Conservation (phyloP, 1,140 invertebrate species). For the Camponotus pennsylvanicus region DNA sequence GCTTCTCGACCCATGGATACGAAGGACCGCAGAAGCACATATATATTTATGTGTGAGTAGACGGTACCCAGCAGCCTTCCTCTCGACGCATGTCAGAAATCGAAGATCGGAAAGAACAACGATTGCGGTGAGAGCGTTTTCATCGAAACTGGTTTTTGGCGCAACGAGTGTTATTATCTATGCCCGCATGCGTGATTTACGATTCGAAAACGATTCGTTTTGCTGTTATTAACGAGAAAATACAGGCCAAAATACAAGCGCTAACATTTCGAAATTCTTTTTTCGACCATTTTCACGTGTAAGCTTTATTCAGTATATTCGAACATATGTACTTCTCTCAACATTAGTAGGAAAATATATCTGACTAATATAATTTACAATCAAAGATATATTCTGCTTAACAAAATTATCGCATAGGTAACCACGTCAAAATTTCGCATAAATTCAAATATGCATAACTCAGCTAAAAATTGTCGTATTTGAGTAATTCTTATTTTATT, state of each 20-base stretch:
- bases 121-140: constrained; percentile 48
- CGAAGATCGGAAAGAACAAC: constrained; percentile 52
- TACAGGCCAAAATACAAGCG: constrained; percentile 27
- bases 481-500: no score
- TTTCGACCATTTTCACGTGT: neutral
- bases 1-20: neutral
- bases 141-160: constrained; percentile 65
- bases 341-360: no score
- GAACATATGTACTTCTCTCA: neutral
- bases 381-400: no score
- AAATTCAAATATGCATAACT: no score
- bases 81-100: constrained; percentile 52
- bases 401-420: no score
- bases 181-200: constrained; percentile 61
- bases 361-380: neutral
- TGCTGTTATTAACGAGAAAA: constrained; percentile 67
- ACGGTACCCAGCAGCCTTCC: constrained; percentile 46
- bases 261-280: constrained; percentile 5
- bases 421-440: no score
- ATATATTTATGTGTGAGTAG: constrained; percentile 70
- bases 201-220: constrained; percentile 36
- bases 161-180: constrained; percentile 61
- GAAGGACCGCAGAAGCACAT: constrained; percentile 51
- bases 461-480: no score
- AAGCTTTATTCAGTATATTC: neutral